Base-by-base conservation (phyloP, 2,113 vertebrate genomes). In the Condylura cristata region DNA sequence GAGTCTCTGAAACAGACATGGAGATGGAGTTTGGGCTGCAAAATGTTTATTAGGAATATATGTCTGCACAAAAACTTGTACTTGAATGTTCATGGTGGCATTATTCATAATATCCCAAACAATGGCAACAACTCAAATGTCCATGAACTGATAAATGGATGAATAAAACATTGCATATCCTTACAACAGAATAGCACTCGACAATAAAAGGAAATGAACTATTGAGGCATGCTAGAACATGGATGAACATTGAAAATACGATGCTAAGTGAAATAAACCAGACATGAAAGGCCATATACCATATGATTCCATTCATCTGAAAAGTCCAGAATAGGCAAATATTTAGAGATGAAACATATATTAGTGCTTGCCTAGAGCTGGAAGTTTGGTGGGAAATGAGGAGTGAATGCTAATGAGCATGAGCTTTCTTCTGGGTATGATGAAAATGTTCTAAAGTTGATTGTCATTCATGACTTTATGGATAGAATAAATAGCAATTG, bases 1-100 rank as follows among this genome's bases (percentile, higher is more conserved):
- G 32, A 71, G 48, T 75, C 46, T 87, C n/a, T 22, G 11, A 18
- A 87, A 89, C 24, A 92, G 51, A 70, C 4, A 30, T 41, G 12
- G 51, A 94, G 37, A 70, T 41, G 17, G 66, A 60, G 58, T 70
- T 68, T n/a, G 16, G 22, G 41, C n/a, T 44, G 16, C 46, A 86
- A 92, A 95, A 82, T 51, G 5, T 71, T 84, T 83, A 66, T 84
- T 58, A 74, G 37, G 91, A 90, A 91, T 34, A 61, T 48, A 89
- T n/a, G 61, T 37, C 53, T 34, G 86, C 81, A 48, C 22, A 68
- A 48, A 93, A 84, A 30, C 44, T 14, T 86, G 44, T 24, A 72
- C 9, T 7, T 44, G 34, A 92, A 30, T 87, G 24, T 56, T 70
- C 44, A 46, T 3, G 48, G 56, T n/a, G 34, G 16, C 39, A 9